A percentile compares a stretch with the other conserved stretches of the same genome.
These are phyloP conservation scores for Meandrina meandrites DNA, from an alignment of 92 coral and sea anemone species.

Conservation along the genomic window DNA sequence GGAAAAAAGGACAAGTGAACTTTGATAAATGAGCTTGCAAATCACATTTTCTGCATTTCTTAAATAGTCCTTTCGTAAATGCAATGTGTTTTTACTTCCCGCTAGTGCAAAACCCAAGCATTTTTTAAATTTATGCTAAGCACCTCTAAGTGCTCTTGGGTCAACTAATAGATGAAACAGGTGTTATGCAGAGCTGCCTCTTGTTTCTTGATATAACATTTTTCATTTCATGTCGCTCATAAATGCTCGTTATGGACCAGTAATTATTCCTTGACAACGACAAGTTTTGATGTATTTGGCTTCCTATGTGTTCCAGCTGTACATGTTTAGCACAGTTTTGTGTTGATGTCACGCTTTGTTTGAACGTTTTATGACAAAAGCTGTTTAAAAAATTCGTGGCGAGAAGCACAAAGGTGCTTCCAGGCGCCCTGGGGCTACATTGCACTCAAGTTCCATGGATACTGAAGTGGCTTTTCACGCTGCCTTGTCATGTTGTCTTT, in stretches of 20 bases:
- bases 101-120: neutral
- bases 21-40: neutral
- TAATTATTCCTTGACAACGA: slow-evolving; percentile 3
- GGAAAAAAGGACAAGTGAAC: neutral
- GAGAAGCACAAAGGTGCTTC: slow-evolving; percentile 1
- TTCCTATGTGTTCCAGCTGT: neutral
- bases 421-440: neutral
- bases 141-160: neutral
- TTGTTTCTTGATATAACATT: neutral
- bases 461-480: neutral
- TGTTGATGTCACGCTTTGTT: slow-evolving; percentile 16
- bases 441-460: neutral
- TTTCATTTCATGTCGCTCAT: neutral
- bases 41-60: neutral
- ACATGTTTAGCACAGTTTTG: neutral
- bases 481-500: slow-evolving; percentile 11
- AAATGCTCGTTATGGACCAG: slow-evolving; percentile 9
- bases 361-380: neutral
- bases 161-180: neutral
- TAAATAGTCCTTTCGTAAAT: neutral
- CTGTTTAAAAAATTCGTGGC: neutral
- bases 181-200: neutral
- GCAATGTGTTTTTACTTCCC: neutral
- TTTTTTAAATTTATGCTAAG: neutral
- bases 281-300: neutral